Conservation (phyloP, 2,797 vertebrate genomes). For the Malurus leucopterus region DNA sequence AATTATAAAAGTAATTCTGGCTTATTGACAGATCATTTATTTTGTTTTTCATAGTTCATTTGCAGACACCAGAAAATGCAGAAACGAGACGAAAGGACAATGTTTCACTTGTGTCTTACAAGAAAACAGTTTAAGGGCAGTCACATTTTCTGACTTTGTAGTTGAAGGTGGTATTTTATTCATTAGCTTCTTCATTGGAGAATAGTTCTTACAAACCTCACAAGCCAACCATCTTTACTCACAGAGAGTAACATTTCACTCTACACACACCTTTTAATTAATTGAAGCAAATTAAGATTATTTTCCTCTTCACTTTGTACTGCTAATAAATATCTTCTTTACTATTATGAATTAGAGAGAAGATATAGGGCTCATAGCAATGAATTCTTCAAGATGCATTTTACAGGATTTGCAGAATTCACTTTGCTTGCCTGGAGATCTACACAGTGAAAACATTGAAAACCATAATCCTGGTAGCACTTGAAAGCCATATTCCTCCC, state of each 20-base stretch:
- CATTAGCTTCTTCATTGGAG: neutral
- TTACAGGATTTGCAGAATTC: neutral
- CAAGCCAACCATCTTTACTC: neutral
- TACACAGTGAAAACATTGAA: neutral
- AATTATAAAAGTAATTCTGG: neutral
- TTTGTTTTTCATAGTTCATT: neutral
- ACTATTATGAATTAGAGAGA: neutral
- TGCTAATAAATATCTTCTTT: neutral
- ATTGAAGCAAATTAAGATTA: neutral
- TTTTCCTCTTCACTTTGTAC: neutral
- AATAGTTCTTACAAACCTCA: neutral
- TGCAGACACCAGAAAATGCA: neutral
- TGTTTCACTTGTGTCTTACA: neutral
- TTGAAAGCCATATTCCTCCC: neutral
- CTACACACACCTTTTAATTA: neutral
- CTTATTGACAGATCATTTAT: neutral
- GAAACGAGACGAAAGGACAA: neutral
- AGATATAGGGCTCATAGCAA: fast-evolving
- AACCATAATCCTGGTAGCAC: neutral
- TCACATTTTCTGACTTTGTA: neutral
- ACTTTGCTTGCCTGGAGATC: neutral
- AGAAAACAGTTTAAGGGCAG: neutral
- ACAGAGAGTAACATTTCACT: neutral
- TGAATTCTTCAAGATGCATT: neutral
- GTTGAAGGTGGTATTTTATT: neutral